Evolutionary conservation across 2,888 invertebrate genomes (phyloP), one percentile per base, ranked within the genome.

Genomic region (Autographa pulchrina): DNA sequence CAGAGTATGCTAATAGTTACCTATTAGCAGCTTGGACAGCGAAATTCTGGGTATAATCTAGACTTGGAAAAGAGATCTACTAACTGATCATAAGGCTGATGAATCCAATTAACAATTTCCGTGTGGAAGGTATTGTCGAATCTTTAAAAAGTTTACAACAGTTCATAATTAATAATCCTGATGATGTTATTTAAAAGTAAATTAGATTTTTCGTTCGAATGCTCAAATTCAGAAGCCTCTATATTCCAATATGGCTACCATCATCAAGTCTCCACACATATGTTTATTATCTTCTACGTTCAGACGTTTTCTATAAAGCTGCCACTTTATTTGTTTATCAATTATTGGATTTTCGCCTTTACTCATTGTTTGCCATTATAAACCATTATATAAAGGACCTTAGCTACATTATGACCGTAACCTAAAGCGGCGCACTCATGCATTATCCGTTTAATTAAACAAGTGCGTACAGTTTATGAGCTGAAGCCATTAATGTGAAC

Each of bases 371-470:
- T 25, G 2, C 54, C 54, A 13, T n/a, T 48, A 48, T 48, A 63
- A 69, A 70, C 70, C 56, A 62, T 68, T 68, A 81, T 77, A 80
- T 80, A 79, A 84, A 84, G 69, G 63, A 79, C 67, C 84, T 65
- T 63, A 79, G 72, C 79, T 77, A 63, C 77, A 65, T 68, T 68
- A 78, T 71, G 66, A 66, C 60, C 54, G 75, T 68, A 69, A 77
- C 72, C 81, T 72, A 74, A 76, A 72, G 78, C 75, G 75, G 59
- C 60, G 72, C 67, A 79, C 76, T 78, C 79, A 86, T 83, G 84
- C 81, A 84, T 88, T 85, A 88, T 86, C 82, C 76, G 73, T 78
- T 87, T 89, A 90, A 90, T 91, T 89, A 89, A 89, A 82, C 86
- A 81, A 78, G 85, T 84, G 79, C 79, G 79, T 85, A 85, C 84